Evolutionary conservation across 2,888 invertebrate genomes (phyloP), one percentile per base, ranked within the genome.

Genomic region (Perizoma affinitatum): DNA sequence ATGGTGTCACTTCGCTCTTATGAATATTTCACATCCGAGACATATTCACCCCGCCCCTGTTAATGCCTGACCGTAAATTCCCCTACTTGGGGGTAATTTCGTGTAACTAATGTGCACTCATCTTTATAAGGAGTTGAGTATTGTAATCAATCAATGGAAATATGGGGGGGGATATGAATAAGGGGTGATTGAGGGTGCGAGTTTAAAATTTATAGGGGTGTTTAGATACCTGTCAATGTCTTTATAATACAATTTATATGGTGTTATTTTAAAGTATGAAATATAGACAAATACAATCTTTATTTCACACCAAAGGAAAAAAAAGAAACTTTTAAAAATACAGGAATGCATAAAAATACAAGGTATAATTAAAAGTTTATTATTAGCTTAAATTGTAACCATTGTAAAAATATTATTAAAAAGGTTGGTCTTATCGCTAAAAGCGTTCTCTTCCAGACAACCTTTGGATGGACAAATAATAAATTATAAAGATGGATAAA

Each of bases 1-100:
- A 83, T 80, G 83, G 73, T 76, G 74, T 83, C 82, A 80, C 83
- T 83, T 82, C 77, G 67, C 67, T 69, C 76, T 76, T 79, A 83
- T 83, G 82, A 83, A 83, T 83, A 83, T 83, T 82, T 83, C 75
- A 83, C 49, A 34, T 59, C 59, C 53, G 52, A 64, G 56, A 58
- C 61, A 61, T 63, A 63, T 59, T 53, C 68, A 69, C 49, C 58
- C 60, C 47, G 35, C 58, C 63, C 63, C 53, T 57, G 4, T 67
- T 74, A 76, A 79, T 74, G 76, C 74, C 74, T 68, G 68, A 71
- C 72, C 72, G 73, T 79, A 79, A 79, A 76, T 79, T 75, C 69
- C 66, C 60, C 60, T 44, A 45, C 55, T 60, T 38, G 51, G 43
- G 67, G 65, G 72, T 73, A 72, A 73, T 71, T 71, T 72, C 59